Base-by-base conservation (phyloP, 2,797 vertebrate species). In the Novumbra hubbsi region DNA sequence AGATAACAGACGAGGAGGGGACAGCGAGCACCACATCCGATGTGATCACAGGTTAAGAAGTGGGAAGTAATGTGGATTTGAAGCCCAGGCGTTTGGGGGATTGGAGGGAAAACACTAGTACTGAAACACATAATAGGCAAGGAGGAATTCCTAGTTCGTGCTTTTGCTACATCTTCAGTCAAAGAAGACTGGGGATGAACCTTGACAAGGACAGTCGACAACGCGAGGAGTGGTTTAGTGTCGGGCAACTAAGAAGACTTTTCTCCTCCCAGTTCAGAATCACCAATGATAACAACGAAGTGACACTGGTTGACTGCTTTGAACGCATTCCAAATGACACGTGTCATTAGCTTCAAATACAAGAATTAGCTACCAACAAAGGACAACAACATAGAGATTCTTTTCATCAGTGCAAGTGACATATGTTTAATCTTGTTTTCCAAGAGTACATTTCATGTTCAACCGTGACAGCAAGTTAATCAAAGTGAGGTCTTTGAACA, bases 341-440 rank as follows among this genome's bases (percentile, higher is more conserved):
- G 88, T 88, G 85, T 87, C 88, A 89, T 89, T 89, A 90, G 86
- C 74, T 88, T 86, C 83, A 82, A 83, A 74, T 88, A 85, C n/a
- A 90, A 77, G 74, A 89, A 91, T 90, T 80, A 88, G 89, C 90
- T 86, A 84, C 85, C 89, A 73, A 88, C 88, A 90, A 89, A 92
- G 87, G 86, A 90, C 68, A 74, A 87, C 85, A 88, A 91, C 88
- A 92, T 90, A 89, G 87, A 79, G 45, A 62, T 76, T 7, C 72
- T 63, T 67, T 88, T 87, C 88, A 87, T 88, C 87, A 84, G 85
- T 83, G 71, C 84, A 81, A 85, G 88, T 90, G 91, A 90, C 91
- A 92, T 81, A 81, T 88, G 88, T 90, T 92, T 92, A 91, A 93
- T 92, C 89, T 89, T 76, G 67, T 78, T 81, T 82, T 91, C 90